Evolutionary conservation across 2,113 vertebrate species (phyloP).

Genomic region (Chloebia gouldiae): DNA sequence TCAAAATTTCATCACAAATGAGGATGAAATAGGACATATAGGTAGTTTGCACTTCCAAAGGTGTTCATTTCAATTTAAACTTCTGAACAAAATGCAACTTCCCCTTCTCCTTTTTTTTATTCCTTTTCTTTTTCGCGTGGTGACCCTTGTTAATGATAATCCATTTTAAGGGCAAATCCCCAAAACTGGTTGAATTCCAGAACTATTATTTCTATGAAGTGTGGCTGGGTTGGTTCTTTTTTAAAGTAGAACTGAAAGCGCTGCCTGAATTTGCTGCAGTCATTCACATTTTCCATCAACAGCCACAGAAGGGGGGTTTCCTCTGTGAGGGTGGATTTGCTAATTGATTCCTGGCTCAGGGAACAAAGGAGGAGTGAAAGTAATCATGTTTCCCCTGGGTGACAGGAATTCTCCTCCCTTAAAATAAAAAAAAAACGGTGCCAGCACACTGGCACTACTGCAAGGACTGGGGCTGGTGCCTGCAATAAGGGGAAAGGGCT

Average conservation of each 20-base stretch:
- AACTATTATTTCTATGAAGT: background rate
- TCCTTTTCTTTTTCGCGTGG: background rate
- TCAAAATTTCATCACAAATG: background rate
- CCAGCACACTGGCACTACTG: background rate
- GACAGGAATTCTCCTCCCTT: background rate
- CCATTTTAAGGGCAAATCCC: background rate
- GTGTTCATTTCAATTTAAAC: background rate
- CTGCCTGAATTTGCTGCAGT: background rate
- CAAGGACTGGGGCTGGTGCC: background rate
- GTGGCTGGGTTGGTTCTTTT: background rate
- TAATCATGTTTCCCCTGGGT: background rate
- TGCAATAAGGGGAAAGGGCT: background rate
- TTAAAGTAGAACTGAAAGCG: background rate
- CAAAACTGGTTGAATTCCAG: background rate
- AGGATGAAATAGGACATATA: background rate
- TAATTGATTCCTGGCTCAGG: background rate
- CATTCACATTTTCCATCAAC: background rate
- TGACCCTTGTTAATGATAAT: background rate
- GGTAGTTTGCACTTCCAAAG: background rate
- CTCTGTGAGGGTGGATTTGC: background rate
- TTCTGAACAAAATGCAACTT: background rate
- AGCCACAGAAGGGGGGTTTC: background rate
- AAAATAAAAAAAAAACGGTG: background rate
- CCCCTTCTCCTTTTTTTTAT: fast-evolving
- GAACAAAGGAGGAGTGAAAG: conserved; percentile 30